Percentiles rank a stretch among this genome's conserved stretches.
These are phyloP conservation scores for Oostethus manadensis DNA, from an alignment of 2,113 vertebrate species.

Conservation along the genomic window DNA sequence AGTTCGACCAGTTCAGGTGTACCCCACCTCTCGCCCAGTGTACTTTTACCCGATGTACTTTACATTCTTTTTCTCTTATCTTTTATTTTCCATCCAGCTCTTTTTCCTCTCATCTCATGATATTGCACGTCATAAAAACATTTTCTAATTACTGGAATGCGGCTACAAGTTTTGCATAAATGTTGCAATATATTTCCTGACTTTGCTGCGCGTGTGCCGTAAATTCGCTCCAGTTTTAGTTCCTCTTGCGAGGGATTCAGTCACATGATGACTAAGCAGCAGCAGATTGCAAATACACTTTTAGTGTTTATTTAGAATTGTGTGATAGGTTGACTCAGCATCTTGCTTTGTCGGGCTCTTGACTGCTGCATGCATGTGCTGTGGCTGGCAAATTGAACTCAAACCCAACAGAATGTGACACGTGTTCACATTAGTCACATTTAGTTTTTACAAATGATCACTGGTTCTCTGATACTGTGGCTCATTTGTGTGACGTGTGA, in stretches of 20 bases:
- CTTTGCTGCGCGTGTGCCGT: constrained; percentile 29
- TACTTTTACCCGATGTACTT: not conserved
- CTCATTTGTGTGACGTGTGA: no score
- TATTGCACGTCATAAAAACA: not conserved
- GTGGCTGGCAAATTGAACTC: not conserved
- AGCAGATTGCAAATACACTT: constrained; percentile 5
- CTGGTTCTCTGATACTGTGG: no score
- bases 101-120: not conserved
- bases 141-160: not conserved
- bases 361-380: not conserved
- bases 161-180: not conserved
- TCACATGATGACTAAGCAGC: constrained; percentile 41
- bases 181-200: not conserved
- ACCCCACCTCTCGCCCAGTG: no score
- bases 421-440: not conserved
- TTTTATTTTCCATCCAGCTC: not conserved
- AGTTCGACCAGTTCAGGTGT: no score
- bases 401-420: not conserved
- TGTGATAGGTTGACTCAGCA: constrained; percentile 20
- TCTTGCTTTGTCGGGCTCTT: constrained; percentile 12
- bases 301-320: constrained; percentile 4
- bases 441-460: no score
- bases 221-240: constrained; percentile 40
- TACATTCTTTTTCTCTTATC: not conserved
- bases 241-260: constrained; percentile 34